Evolutionary conservation across 2,113 vertebrate species (phyloP).

Genomic region (Procavia capensis): DNA sequence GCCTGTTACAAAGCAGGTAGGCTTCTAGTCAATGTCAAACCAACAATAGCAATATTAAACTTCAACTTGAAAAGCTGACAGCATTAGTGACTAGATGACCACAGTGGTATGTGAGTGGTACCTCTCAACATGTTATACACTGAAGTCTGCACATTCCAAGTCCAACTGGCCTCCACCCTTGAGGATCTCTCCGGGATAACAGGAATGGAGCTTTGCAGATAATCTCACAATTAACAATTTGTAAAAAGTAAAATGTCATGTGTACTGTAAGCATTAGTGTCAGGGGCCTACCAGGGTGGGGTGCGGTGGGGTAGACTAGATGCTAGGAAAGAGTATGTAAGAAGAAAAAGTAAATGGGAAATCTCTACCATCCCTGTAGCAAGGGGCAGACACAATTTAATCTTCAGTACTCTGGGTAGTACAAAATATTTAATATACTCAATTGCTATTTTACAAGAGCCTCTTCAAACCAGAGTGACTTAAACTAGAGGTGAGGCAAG

Average conservation of each 20-base stretch:
- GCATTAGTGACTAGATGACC: not conserved
- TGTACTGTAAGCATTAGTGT: not conserved
- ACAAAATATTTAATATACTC: not conserved
- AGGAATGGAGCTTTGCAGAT: not conserved
- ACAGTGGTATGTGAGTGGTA: not conserved
- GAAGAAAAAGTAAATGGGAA: not conserved
- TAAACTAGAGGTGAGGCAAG: not conserved
- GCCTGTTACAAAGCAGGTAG: accelerated
- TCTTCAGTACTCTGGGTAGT: not conserved
- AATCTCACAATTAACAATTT: not conserved
- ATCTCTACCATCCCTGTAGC: not conserved
- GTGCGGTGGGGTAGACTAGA: not conserved
- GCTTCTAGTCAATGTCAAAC: too few relatives aligned
- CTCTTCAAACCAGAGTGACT: not conserved
- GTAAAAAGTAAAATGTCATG: too few relatives aligned
- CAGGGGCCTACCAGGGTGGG: not conserved
- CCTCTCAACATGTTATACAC: not conserved
- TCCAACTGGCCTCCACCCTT: not conserved
- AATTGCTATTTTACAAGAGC: not conserved
- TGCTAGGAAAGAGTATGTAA: not conserved
- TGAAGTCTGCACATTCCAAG: not conserved
- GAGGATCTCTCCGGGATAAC: not conserved
- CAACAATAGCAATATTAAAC: not conserved
- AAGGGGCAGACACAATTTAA: not conserved
- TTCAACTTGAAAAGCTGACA: not conserved